Conservation (phyloP, 2,888 invertebrate genomes). For the Tuta absoluta region DNA sequence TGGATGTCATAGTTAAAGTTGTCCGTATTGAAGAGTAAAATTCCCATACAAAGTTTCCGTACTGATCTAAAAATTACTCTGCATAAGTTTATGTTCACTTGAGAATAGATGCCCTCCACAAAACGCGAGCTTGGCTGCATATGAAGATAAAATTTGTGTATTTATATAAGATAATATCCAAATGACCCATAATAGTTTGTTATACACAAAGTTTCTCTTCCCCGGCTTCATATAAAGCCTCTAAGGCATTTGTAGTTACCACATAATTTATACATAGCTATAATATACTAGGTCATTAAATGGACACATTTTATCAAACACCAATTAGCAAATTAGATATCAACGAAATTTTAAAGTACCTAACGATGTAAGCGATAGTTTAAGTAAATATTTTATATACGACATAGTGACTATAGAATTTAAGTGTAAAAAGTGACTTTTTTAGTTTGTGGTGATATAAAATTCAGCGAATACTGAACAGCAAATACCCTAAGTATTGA, state of each 20-base stretch:
- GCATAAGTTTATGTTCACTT: not conserved
- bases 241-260: slow-evolving; percentile 30
- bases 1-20: too few relatives aligned
- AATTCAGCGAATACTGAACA: not conserved
- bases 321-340: slow-evolving; percentile 69
- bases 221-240: slow-evolving; percentile 12
- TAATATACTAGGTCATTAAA: not conserved
- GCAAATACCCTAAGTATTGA: too few relatives aligned
- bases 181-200: not conserved
- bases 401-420: slow-evolving; percentile 24
- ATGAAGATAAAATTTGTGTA: not conserved
- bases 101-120: not conserved
- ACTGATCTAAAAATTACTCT: not conserved
- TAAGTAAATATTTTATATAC: slow-evolving; percentile 51
- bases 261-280: slow-evolving; percentile 24
- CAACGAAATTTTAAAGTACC: slow-evolving; percentile 49
- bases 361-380: slow-evolving; percentile 15
- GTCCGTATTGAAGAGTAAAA: not conserved
- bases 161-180: not conserved
- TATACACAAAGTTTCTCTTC: slow-evolving; percentile 2
- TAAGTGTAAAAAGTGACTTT: not conserved
- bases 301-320: slow-evolving; percentile 69
- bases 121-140: not conserved
- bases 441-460: not conserved
- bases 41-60: not conserved